phyloP scores from a whole-genome alignment of 1,140 invertebrate species.

The Propsilocerus akamusi region DNA sequence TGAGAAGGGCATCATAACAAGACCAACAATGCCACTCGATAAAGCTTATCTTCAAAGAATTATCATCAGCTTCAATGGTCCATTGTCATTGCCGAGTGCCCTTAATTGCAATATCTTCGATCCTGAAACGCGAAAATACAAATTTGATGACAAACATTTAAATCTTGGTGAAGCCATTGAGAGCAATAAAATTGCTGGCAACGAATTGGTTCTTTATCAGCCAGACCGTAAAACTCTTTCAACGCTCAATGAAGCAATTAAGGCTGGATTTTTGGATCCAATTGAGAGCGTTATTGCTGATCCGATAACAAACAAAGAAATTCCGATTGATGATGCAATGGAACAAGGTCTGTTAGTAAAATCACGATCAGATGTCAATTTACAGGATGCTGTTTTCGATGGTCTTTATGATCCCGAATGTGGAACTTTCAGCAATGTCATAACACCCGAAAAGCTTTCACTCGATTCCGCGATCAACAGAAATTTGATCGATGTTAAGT shows the following conservation, averaged over 20 bases:
- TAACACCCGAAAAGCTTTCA: conserved; percentile 44
- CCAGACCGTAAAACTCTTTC: conserved; percentile 57
- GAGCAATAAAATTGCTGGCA: conserved; percentile 54
- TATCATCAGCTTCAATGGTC: conserved; percentile 51
- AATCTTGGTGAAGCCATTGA: conserved; percentile 66
- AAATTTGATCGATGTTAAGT: not conserved
- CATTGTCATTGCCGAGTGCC: conserved; percentile 68
- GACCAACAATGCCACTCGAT: conserved; percentile 52
- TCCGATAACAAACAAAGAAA: conserved; percentile 47
- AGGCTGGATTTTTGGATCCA: conserved; percentile 60
- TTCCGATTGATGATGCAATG: conserved; percentile 60
- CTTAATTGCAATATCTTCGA: conserved; percentile 67
- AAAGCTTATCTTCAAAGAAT: conserved; percentile 60
- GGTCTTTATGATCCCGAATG: conserved; percentile 60
- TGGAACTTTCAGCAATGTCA: conserved; percentile 47
- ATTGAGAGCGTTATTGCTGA: conserved; percentile 58
- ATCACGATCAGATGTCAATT: conserved; percentile 58
- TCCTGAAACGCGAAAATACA: conserved; percentile 49
- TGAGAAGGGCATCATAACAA: conserved; percentile 42
- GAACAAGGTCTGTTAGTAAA: conserved; percentile 64
- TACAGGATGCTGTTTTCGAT: conserved; percentile 71
- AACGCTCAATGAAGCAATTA: conserved; percentile 62
- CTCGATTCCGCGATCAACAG: conserved; percentile 36
- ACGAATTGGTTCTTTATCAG: conserved; percentile 65
- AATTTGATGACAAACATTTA: conserved; percentile 47